Conservation (phyloP, 2,888 invertebrate species). For the Lamproptera curius region DNA sequence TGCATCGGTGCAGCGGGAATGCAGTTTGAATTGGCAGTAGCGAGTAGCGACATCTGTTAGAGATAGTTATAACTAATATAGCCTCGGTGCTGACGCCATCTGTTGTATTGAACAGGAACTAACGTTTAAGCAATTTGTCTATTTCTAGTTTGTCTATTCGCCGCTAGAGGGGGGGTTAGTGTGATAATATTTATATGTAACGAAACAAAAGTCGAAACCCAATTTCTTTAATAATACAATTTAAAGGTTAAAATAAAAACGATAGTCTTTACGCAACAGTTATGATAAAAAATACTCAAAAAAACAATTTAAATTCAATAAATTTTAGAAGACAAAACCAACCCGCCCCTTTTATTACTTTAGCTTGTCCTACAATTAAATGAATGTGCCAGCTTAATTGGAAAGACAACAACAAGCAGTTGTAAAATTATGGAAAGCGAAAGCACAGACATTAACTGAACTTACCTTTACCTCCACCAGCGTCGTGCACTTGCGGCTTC, state of each 20-base stretch:
- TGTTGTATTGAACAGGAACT: conserved; percentile 25
- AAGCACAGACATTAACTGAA: conserved; percentile 31
- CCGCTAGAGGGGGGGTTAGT: conserved; percentile 38
- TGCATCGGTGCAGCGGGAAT: conserved; percentile 33
- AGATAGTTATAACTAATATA: background rate
- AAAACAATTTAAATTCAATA: too few relatives aligned
- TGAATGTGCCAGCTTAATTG: too few relatives aligned
- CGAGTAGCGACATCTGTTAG: conserved; percentile 45
- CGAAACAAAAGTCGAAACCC: too few relatives aligned
- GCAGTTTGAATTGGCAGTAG: conserved; percentile 25
- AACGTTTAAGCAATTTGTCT: background rate
- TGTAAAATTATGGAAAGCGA: conserved; percentile 13
- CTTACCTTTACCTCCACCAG: conserved; percentile 78
- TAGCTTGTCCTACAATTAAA: too few relatives aligned
- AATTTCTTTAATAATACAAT: too few relatives aligned
- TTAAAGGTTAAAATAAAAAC: too few relatives aligned
- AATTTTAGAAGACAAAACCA: too few relatives aligned
- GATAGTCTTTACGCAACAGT: too few relatives aligned
- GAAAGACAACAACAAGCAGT: too few relatives aligned
- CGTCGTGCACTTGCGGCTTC: conserved; percentile 73
- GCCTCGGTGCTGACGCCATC: conserved; percentile 39
- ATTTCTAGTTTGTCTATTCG: conserved; percentile 24
- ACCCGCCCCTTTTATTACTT: too few relatives aligned
- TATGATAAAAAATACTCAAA: too few relatives aligned
- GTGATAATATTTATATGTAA: background rate